phyloP scores from a whole-genome alignment of 2,113 vertebrate species.

The Amblyornis subalaris region DNA sequence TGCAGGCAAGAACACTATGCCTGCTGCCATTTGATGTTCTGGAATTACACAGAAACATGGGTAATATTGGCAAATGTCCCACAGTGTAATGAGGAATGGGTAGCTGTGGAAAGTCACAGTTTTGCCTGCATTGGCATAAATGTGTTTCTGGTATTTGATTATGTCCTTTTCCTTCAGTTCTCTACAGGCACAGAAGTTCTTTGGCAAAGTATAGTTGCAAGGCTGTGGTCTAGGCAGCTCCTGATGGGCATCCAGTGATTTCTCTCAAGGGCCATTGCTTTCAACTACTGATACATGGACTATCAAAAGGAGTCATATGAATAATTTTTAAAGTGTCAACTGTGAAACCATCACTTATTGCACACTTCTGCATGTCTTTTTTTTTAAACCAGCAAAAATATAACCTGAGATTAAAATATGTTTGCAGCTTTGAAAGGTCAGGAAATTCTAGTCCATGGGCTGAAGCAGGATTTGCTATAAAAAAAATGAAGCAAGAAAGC shows the following conservation, averaged over 20 bases:
- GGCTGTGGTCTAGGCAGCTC: not conserved
- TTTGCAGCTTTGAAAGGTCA: not conserved
- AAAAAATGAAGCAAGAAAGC: not conserved
- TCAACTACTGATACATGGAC: not conserved
- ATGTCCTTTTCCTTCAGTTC: not conserved
- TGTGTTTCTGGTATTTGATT: not conserved
- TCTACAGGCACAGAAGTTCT: not conserved
- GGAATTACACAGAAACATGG: conserved; percentile 21
- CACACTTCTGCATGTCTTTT: not conserved
- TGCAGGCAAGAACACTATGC: conserved; percentile 17
- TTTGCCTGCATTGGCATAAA: not conserved
- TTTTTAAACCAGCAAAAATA: not conserved
- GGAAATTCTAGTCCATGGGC: not conserved
- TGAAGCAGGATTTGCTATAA: not conserved
- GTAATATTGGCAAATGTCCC: not conserved
- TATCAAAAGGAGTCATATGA: not conserved
- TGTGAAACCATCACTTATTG: not conserved
- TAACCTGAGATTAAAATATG: not conserved
- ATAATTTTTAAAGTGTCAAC: not conserved
- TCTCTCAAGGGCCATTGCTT: not conserved
- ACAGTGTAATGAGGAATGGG: not conserved
- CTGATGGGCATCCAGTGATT: not conserved
- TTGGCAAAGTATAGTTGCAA: not conserved
- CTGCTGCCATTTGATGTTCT: conserved; percentile 31
- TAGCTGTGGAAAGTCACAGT: not conserved